A percentile compares a stretch with the other conserved stretches of the same genome.
Evolutionary conservation across 2,888 invertebrate species (phyloP).

Genomic region (Galerucella nymphaeae): DNA sequence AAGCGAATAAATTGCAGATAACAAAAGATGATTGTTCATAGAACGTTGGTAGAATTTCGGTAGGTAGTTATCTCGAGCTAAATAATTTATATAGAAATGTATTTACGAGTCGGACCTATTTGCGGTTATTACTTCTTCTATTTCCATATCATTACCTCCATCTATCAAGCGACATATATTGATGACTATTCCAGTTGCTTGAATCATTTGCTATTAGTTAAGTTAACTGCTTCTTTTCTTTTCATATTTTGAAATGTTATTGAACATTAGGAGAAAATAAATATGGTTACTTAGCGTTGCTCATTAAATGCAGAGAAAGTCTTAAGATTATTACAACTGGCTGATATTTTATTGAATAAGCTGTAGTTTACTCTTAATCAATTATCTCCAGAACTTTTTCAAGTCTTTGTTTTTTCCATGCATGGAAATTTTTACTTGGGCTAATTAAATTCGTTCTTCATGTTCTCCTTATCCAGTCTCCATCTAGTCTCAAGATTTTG

Average conservation of each 20-base stretch:
- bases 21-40: constrained; percentile 48
- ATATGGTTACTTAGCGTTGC: neutral
- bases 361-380: too few relatives aligned
- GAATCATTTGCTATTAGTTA: constrained; percentile 15
- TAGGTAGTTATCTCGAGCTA: constrained; percentile 29
- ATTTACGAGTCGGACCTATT: constrained; percentile 28
- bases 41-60: constrained; percentile 17
- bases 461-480: too few relatives aligned
- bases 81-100: constrained; percentile 26
- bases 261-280: neutral
- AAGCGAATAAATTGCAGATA: constrained; percentile 48
- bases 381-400: too few relatives aligned
- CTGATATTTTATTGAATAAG: too few relatives aligned
- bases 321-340: too few relatives aligned
- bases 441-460: too few relatives aligned
- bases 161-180: constrained; percentile 16
- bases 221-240: neutral
- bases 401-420: too few relatives aligned
- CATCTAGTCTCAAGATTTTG: too few relatives aligned
- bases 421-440: too few relatives aligned
- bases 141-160: constrained; percentile 27
- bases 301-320: neutral
- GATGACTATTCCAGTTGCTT: constrained; percentile 4
- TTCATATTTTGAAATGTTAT: constrained; percentile 1
- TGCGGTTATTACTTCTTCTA: constrained; percentile 22